These are phyloP conservation scores for Morinoia aosen DNA, from an alignment of 2,888 invertebrate genomes.

Conservation along the genomic window DNA sequence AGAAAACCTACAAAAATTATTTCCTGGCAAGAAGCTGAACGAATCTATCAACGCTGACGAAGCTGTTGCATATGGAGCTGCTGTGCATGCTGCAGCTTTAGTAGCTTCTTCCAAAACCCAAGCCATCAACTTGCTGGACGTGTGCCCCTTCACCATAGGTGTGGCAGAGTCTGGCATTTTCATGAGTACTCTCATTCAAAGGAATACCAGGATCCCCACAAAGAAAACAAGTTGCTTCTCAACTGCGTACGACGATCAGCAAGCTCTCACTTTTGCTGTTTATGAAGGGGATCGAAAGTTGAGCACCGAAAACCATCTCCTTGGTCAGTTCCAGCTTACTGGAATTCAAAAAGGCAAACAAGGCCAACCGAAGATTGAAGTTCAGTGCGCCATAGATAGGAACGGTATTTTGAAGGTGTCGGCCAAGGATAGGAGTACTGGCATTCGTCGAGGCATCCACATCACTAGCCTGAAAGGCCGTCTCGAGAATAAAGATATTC, in stretches of 20 bases:
- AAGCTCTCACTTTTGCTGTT: conserved; percentile 85
- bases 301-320: conserved; percentile 94
- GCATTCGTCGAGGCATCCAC: conserved; percentile 88
- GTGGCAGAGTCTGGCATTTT: conserved; percentile 63
- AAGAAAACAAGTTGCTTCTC: conserved; percentile 97
- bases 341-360: conserved; percentile 95
- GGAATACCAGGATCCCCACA: conserved; percentile 80
- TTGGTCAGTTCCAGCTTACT: conserved; percentile 96
- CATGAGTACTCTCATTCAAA: conserved; percentile 65
- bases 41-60: conserved; percentile 98
- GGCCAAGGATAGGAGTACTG: conserved; percentile 92
- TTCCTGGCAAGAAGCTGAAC: conserved; percentile 95
- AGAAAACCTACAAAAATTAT: conserved; percentile 86
- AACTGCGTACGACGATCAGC: conserved; percentile 97
- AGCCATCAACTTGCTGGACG: conserved; percentile 79
- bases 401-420: conserved; percentile 97
- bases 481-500: conserved; percentile 78
- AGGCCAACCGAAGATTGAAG: conserved; percentile 79
- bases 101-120: conserved; percentile 76
- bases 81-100: conserved; percentile 78
- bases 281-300: conserved; percentile 86
- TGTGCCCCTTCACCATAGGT: conserved; percentile 69
- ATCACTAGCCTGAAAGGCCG: conserved; percentile 79
- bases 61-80: conserved; percentile 85
- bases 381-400: conserved; percentile 75